Evolutionary conservation across 2,113 vertebrate species (phyloP).

Genomic region (Stomatorhinus ivindoensis): DNA sequence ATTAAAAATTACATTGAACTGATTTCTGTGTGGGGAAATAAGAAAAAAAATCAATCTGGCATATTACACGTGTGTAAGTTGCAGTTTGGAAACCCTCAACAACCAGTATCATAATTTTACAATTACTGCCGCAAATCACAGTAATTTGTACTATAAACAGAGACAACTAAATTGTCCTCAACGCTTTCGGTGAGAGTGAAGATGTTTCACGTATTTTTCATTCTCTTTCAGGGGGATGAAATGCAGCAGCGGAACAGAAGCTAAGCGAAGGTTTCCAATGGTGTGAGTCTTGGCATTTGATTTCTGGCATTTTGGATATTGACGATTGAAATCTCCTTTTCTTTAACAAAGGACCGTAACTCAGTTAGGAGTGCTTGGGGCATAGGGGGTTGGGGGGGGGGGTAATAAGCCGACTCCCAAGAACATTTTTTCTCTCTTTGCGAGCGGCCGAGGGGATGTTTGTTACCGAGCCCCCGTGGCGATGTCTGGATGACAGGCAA

Average conservation of each 20-base stretch:
- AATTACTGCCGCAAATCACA: slow-evolving; percentile 17
- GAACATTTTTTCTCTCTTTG: slow-evolving; percentile 49
- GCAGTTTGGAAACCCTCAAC: slow-evolving; percentile 11
- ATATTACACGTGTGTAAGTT: slow-evolving; percentile 4
- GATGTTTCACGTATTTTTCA: slow-evolving; percentile 6
- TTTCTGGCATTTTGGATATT: slow-evolving; percentile 45
- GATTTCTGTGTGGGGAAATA: slow-evolving; percentile 1
- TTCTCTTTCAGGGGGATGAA: neutral
- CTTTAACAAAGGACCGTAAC: slow-evolving; percentile 47
- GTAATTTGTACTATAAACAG: slow-evolving; percentile 1
- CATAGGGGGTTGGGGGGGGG: slow-evolving; percentile 26
- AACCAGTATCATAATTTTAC: slow-evolving; percentile 11
- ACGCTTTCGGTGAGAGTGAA: neutral
- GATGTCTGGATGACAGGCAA: slow-evolving; percentile 15
- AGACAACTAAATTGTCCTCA: slow-evolving; percentile 17
- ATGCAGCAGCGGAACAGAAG: neutral
- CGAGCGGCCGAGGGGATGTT: slow-evolving; percentile 33
- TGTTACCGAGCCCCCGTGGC: slow-evolving; percentile 14
- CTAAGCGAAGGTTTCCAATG: slow-evolving; percentile 43
- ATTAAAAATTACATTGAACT: slow-evolving; percentile 9
- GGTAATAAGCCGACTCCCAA: slow-evolving; percentile 47
- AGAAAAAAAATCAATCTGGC: slow-evolving; percentile 2
- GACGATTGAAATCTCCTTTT: slow-evolving; percentile 64
- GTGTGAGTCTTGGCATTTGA: slow-evolving; percentile 42
- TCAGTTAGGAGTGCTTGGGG: slow-evolving; percentile 40